phyloP scores from a whole-genome alignment of 2,888 invertebrate genomes.

The Apantesis nais region DNA sequence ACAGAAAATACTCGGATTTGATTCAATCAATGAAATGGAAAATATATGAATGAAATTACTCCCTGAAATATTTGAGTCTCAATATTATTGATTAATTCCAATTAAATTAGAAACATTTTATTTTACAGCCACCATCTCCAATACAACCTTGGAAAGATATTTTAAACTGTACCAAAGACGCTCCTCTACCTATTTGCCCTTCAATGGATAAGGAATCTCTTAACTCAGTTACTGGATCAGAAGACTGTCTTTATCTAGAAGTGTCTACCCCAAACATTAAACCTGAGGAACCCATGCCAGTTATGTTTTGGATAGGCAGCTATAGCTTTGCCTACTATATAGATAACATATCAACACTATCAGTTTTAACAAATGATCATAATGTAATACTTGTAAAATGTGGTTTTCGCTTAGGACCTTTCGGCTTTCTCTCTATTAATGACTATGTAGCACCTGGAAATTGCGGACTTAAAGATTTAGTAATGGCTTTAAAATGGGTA shows the following conservation, averaged over 20 bases:
- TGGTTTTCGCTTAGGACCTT: conserved; percentile 76
- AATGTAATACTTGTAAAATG: conserved; percentile 75
- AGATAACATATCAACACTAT: conserved; percentile 65
- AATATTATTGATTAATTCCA: background rate
- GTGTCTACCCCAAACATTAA: conserved; percentile 65
- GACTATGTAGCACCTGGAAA: conserved; percentile 78
- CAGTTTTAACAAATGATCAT: conserved; percentile 66
- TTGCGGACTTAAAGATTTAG: conserved; percentile 77
- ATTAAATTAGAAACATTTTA: background rate
- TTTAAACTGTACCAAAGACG: conserved; percentile 67
- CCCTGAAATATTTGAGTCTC: background rate
- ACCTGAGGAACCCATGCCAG: conserved; percentile 70
- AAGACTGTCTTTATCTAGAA: conserved; percentile 80
- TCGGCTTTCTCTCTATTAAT: conserved; percentile 78
- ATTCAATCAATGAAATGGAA: background rate
- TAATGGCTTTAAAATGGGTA: conserved; percentile 78
- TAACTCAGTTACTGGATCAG: conserved; percentile 59
- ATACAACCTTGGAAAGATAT: conserved; percentile 62
- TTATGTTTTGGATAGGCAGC: conserved; percentile 83
- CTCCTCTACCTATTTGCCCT: conserved; percentile 48
- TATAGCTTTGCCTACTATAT: conserved; percentile 62
- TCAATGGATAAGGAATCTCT: conserved; percentile 20
- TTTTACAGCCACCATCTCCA: conserved; percentile 71
- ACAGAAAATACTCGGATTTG: background rate
- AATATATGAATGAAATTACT: background rate